phyloP scores from a whole-genome alignment of 2,888 invertebrate genomes.

The Apamea anceps region DNA sequence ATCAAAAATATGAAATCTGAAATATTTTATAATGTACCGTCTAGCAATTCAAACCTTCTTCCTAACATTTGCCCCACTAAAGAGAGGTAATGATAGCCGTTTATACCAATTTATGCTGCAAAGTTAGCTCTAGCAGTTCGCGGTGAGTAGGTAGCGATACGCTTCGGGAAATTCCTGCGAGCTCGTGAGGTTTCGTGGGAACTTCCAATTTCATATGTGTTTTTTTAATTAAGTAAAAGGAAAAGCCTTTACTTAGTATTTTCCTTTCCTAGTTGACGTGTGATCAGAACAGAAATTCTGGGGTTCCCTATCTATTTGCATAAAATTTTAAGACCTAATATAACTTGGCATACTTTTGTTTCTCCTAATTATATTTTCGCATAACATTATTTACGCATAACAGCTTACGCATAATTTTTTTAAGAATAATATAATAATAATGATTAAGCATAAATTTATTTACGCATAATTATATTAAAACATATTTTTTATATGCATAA shows the following conservation, averaged over 20 bases:
- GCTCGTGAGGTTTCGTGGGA: slow-evolving; percentile 21
- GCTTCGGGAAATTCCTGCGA: slow-evolving; percentile 27
- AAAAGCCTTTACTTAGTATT: background rate
- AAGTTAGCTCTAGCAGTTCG: slow-evolving; percentile 64
- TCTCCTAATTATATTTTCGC: no score
- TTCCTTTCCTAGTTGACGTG: background rate
- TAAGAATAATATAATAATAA: no score
- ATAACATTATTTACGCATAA: no score
- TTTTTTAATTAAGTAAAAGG: slow-evolving; percentile 23
- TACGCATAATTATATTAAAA: no score
- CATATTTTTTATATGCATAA: no score
- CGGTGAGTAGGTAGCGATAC: slow-evolving; percentile 38
- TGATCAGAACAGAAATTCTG: background rate
- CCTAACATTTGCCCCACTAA: slow-evolving; percentile 44
- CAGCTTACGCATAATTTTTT: no score
- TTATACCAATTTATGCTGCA: slow-evolving; percentile 73
- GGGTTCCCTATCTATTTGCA: no score
- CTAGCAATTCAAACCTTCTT: slow-evolving; percentile 5
- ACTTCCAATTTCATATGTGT: slow-evolving; percentile 29
- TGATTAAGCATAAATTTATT: no score
- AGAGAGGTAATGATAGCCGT: slow-evolving; percentile 70
- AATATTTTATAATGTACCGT: background rate
- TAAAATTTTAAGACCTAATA: no score
- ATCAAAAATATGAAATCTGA: background rate
- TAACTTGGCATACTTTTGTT: no score